Evolutionary conservation across 1,140 invertebrate species (phyloP).

Genomic region (Aphelenchoides besseyi): DNA sequence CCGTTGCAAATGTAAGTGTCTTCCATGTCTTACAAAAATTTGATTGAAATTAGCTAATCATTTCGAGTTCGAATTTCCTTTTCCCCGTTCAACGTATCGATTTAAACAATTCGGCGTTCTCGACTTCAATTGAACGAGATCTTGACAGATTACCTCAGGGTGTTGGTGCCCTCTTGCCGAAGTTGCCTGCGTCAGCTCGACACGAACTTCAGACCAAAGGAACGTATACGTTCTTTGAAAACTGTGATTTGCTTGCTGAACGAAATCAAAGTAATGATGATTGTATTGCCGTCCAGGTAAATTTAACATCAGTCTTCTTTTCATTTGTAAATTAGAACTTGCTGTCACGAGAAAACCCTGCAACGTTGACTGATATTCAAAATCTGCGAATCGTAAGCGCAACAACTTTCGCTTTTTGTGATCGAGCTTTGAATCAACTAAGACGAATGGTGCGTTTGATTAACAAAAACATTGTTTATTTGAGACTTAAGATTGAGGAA

Average conservation of each 20-base stretch:
- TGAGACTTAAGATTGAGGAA: constrained; percentile 36
- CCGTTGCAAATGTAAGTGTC: constrained; percentile 44
- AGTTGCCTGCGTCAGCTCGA: not conserved
- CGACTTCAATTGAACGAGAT: constrained; percentile 13
- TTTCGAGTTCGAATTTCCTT: constrained; percentile 57
- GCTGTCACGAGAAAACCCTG: not conserved
- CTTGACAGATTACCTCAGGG: not conserved
- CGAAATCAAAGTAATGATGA: not conserved
- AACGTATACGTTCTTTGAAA: not conserved
- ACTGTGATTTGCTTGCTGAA: constrained; percentile 6
- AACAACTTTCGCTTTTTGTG: constrained; percentile 55
- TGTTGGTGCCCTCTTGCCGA: not conserved
- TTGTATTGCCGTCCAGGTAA: not conserved
- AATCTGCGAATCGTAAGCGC: constrained; percentile 38
- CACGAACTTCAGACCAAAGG: not conserved
- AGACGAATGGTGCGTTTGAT: constrained; percentile 46
- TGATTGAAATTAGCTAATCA: constrained; percentile 33
- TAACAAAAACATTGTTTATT: constrained; percentile 16
- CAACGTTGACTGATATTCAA: constrained; percentile 29
- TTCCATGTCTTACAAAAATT: not conserved
- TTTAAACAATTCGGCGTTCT: constrained; percentile 9
- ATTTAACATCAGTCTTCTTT: not conserved
- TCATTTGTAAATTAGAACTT: constrained; percentile 12
- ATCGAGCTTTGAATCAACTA: constrained; percentile 22
- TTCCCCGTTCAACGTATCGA: constrained; percentile 41